Evolutionary conservation across 1,140 invertebrate species (phyloP), one percentile per base, ranked within the genome.

Genomic region (Danaus melanippus): DNA sequence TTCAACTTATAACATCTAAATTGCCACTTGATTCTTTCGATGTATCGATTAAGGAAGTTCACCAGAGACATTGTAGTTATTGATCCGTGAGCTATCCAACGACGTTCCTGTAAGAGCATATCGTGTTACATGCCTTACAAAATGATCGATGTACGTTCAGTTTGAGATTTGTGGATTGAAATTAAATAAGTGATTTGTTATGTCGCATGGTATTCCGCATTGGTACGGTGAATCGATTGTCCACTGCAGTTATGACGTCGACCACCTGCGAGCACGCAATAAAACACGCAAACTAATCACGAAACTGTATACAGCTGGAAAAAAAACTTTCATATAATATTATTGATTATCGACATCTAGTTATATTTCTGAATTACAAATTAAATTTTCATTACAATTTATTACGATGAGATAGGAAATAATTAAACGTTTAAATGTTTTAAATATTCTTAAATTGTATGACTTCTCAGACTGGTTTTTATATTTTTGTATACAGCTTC

Each of bases 191-290:
- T 32, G 9, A 72, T 67, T 70, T 68, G 69, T 72, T 68, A 66
- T 70, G 73, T 76, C 78, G 74, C 73, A 81, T 72, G 72, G 53
- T 69, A 74, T 72, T 74, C 71, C 73, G 75, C 78, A 71, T 84
- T 67, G 66, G 71, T 78, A 78, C 71, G 53, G 52, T 72, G 76
- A 79, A 81, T 84, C 76, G 73, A 84, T 80, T 79, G 76, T 74
- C 76, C 74, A 74, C 67, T 78, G 78, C 74, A 75, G 75, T 76
- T 68, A 72, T 59, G 71, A 66, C 71, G 71, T 80, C 74, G 77
- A 68, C 76, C 74, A 80, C 74, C 71, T 68, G 60, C 54, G 60
- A 67, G 67, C 71, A 78, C 74, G 75, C 76, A 78, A 78, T 71
- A 68, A 32, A 64, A 67, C 65, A 72, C 72, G 62, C 56, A 56